Conservation (phyloP, 2,888 invertebrate genomes). For the Danaus chrysippus region DNA sequence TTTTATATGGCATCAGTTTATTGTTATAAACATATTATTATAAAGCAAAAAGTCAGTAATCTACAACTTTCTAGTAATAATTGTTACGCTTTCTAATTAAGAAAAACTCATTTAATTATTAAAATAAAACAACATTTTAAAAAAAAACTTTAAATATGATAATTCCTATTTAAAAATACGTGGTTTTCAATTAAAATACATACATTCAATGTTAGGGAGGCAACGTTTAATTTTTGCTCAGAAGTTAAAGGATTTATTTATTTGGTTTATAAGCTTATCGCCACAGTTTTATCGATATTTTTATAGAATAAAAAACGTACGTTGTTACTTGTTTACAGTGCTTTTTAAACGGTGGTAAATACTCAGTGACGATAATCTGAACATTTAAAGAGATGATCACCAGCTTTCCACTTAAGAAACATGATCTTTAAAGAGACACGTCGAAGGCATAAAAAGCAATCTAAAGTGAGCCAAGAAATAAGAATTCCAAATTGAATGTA, state of each 20-base stretch:
- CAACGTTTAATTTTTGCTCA: too few relatives aligned
- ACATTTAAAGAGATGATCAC: slow-evolving; percentile 29
- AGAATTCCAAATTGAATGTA: too few relatives aligned
- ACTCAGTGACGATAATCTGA: slow-evolving; percentile 31
- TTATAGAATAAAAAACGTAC: not conserved
- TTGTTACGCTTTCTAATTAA: slow-evolving; percentile 24
- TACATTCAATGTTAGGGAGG: too few relatives aligned
- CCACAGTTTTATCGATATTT: not conserved
- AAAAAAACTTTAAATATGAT: too few relatives aligned
- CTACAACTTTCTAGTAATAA: slow-evolving; percentile 22
- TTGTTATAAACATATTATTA: not conserved
- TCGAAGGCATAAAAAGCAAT: slow-evolving; percentile 18
- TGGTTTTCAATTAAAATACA: too few relatives aligned
- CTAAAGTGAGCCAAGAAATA: not conserved
- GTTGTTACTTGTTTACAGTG: not conserved
- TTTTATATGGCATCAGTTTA: too few relatives aligned
- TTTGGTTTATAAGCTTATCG: too few relatives aligned
- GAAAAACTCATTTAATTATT: slow-evolving; percentile 16
- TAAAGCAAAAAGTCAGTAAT: slow-evolving; percentile 10
- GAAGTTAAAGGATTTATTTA: too few relatives aligned
- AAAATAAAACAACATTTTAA: not conserved
- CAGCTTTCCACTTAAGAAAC: slow-evolving; percentile 26
- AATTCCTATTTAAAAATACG: too few relatives aligned
- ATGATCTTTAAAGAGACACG: slow-evolving; percentile 21
- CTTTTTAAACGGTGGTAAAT: slow-evolving; percentile 8